Evolutionary conservation across 2,797 vertebrate species (phyloP).

Genomic region (Sebastes diaconus): DNA sequence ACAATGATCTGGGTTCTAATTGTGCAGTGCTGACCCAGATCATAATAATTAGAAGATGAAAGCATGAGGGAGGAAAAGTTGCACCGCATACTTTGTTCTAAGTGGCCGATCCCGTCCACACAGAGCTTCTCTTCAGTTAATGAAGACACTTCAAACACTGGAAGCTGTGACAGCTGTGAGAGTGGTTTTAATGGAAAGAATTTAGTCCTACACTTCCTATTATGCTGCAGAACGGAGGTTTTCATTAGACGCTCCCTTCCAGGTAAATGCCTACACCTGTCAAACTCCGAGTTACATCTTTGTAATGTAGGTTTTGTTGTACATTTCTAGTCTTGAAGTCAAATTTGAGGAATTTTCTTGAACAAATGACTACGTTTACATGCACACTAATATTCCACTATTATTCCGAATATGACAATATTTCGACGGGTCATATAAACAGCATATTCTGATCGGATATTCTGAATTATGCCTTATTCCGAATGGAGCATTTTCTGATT

Average conservation of each 20-base stretch:
- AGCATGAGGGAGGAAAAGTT: background rate
- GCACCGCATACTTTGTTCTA: background rate
- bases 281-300: background rate
- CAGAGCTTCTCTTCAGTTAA: slow-evolving; percentile 1
- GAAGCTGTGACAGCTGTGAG: slow-evolving; percentile 1
- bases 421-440: too few species aligned
- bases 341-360: background rate
- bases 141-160: slow-evolving; percentile 11
- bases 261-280: background rate
- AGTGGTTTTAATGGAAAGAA: slow-evolving; percentile 24
- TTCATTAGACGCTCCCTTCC: background rate
- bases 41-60: background rate
- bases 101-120: background rate
- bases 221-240: background rate
- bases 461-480: too few species aligned
- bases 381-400: too few species aligned
- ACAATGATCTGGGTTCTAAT: background rate
- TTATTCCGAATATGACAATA: too few species aligned
- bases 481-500: too few species aligned
- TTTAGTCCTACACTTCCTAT: background rate
- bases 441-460: too few species aligned
- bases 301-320: background rate
- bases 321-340: background rate
- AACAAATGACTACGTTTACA: background rate
- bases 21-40: background rate